Evolutionary conservation across 2,113 vertebrate species (phyloP).

Genomic region (Rissa tridactyla): DNA sequence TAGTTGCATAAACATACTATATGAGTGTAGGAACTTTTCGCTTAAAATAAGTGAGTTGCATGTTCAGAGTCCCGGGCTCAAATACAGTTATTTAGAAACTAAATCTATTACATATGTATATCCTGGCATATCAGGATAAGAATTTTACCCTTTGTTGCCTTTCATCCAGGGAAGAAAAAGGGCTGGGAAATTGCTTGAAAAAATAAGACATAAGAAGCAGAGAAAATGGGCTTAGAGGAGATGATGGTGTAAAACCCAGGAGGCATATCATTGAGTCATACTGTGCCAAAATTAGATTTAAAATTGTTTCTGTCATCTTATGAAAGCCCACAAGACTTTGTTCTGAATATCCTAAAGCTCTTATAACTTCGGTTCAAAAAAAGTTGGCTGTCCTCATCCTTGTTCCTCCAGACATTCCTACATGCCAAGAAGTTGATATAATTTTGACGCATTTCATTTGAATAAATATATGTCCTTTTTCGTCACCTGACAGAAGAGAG

Average conservation of each 20-base stretch:
- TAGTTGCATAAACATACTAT: neutral
- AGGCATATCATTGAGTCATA: conserved; percentile 10
- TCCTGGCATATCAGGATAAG: conserved; percentile 14
- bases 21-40: neutral
- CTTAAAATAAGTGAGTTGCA: neutral
- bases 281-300: conserved; percentile 42
- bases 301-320: conserved; percentile 26
- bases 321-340: neutral
- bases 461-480: neutral
- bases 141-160: neutral
- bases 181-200: neutral
- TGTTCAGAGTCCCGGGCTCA: neutral
- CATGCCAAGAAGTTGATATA: neutral
- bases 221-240: conserved; percentile 39
- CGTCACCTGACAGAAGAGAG: neutral
- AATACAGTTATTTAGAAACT: neutral
- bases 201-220: conserved; percentile 19
- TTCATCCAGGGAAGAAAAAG: neutral
- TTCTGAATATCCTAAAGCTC: neutral
- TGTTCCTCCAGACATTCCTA: neutral
- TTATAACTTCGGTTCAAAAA: neutral
- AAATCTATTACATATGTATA: neutral
- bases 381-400: neutral
- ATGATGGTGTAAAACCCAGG: neutral
- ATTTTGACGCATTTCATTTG: neutral